These are phyloP conservation scores for Drosophila anomelani DNA, from an alignment of 2,888 invertebrate species.

Conservation along the genomic window DNA sequence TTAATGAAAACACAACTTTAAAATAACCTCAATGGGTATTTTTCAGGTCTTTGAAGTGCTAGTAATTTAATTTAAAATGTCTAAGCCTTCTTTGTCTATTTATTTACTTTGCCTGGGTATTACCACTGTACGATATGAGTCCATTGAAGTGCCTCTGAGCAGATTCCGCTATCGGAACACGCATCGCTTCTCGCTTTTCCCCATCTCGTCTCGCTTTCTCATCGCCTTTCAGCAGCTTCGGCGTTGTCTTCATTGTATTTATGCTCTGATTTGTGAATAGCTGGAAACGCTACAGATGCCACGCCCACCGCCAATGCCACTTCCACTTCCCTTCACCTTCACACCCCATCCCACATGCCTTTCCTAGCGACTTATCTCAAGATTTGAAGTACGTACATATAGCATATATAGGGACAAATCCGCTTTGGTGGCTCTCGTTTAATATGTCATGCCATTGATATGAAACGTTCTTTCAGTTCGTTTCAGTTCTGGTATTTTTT, in stretches of 20 bases:
- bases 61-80: background rate
- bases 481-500: slow-evolving; percentile 30
- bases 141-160: slow-evolving; percentile 40
- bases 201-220: slow-evolving; percentile 40
- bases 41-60: background rate
- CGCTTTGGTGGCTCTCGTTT: slow-evolving; percentile 61
- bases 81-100: background rate
- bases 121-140: slow-evolving; percentile 25
- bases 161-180: slow-evolving; percentile 48
- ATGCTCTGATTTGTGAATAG: slow-evolving; percentile 72
- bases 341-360: background rate
- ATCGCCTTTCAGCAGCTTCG: slow-evolving; percentile 44
- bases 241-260: slow-evolving; percentile 71
- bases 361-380: slow-evolving; percentile 26
- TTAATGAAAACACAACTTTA: background rate
- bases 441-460: slow-evolving; percentile 72
- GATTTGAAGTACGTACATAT: slow-evolving; percentile 34
- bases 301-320: slow-evolving; percentile 3
- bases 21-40: background rate
- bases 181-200: slow-evolving; percentile 49
- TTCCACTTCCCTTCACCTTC: background rate
- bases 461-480: slow-evolving; percentile 46
- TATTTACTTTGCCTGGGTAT: background rate
- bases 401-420: slow-evolving; percentile 53
- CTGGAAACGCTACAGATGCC: slow-evolving; percentile 41